Conservation (phyloP, 1,140 invertebrate genomes). For the Ips nitidus region DNA sequence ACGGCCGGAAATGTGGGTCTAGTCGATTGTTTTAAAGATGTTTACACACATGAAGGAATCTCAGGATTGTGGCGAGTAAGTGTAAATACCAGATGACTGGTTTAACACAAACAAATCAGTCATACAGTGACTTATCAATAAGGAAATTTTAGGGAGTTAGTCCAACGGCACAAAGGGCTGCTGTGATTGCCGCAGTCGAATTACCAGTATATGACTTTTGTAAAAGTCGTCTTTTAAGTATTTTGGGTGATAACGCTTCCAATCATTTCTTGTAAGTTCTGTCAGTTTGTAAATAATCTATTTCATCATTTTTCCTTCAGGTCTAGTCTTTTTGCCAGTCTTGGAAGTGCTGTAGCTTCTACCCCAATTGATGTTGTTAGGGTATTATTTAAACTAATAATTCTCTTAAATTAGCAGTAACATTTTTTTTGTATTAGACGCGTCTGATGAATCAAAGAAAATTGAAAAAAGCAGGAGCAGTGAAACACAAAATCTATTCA, state of each 20-base stretch:
- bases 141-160: slow-evolving; percentile 71
- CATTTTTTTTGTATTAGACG: slow-evolving; percentile 66
- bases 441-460: slow-evolving; percentile 87
- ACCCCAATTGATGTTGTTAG: slow-evolving; percentile 94
- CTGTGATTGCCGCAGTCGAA: slow-evolving; percentile 90
- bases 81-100: not conserved
- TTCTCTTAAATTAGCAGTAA: not conserved
- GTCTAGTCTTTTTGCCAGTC: slow-evolving; percentile 88
- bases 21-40: slow-evolving; percentile 74
- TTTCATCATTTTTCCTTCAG: slow-evolving; percentile 54
- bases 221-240: slow-evolving; percentile 74
- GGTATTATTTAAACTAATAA: slow-evolving; percentile 61
- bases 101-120: too few relatives aligned
- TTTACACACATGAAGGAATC: slow-evolving; percentile 79
- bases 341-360: slow-evolving; percentile 89
- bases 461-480: slow-evolving; percentile 56
- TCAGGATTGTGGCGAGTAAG: slow-evolving; percentile 82
- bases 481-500: slow-evolving; percentile 67
- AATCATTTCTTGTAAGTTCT: slow-evolving; percentile 87
- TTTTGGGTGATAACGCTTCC: slow-evolving; percentile 75
- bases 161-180: slow-evolving; percentile 88
- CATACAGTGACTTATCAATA: too few relatives aligned
- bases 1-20: slow-evolving; percentile 59
- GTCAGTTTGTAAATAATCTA: not conserved
- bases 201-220: slow-evolving; percentile 91